Evolutionary conservation across 2,888 invertebrate species (phyloP).

Genomic region (Amitus sp.): DNA sequence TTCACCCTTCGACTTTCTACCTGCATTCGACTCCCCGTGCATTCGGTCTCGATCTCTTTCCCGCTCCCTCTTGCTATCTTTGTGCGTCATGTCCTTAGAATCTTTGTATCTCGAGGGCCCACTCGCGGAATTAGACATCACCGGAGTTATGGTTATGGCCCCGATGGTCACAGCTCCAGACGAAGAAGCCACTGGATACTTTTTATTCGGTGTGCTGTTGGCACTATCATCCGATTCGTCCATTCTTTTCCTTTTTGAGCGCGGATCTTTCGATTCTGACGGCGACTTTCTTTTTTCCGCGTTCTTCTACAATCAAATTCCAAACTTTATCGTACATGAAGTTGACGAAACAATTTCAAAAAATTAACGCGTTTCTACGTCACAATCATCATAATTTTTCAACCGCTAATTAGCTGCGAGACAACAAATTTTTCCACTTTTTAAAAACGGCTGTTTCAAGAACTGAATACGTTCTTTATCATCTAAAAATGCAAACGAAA

Average conservation of each 20-base stretch:
- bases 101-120: conserved; percentile 47
- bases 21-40: too few relatives aligned
- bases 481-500: conserved; percentile 29
- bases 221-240: conserved; percentile 61
- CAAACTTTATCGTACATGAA: too few relatives aligned
- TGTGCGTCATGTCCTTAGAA: conserved; percentile 51
- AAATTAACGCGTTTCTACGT: too few relatives aligned
- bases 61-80: conserved; percentile 54
- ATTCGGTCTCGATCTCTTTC: conserved; percentile 52
- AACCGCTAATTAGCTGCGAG: too few relatives aligned
- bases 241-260: conserved; percentile 56
- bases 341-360: too few relatives aligned
- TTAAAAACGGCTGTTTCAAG: too few relatives aligned
- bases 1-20: too few relatives aligned
- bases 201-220: conserved; percentile 57
- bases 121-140: conserved; percentile 50
- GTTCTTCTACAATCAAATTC: conserved; percentile 43
- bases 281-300: conserved; percentile 56
- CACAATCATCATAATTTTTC: too few relatives aligned
- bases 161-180: conserved; percentile 57
- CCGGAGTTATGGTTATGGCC: conserved; percentile 59
- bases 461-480: too few relatives aligned
- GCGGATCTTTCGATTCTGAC: conserved; percentile 51
- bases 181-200: conserved; percentile 49
- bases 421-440: too few relatives aligned